Base-by-base conservation (phyloP, 2,113 vertebrate species). In the Prunella himalayana region DNA sequence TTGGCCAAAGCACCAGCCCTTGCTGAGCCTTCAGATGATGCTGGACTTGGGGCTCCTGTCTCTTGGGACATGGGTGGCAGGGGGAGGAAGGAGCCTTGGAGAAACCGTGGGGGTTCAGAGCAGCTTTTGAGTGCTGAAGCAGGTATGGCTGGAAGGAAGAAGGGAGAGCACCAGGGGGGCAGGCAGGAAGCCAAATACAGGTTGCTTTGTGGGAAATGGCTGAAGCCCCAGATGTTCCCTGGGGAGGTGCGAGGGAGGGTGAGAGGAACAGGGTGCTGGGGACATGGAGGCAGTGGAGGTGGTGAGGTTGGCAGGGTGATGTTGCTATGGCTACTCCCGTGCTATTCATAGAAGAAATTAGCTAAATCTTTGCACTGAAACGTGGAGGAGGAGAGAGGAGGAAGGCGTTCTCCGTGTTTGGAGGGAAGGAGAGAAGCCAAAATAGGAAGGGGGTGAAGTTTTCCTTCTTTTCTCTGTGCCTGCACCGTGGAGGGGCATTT, bases 311-410 rank as follows among this genome's bases (percentile, higher is more conserved):
- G 95, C 97, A 97, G 96, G 95, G 95, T 96, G 96, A 97, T 96
- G 97, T 97, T 97, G 97, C 97, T 95, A 97, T 97, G 97, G 97
- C 97, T 97, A 97, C 97, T 97, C 73, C 54, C 17, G 81, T 96
- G 91, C 96, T 97, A 94, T 97, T 97, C 95, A 96, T 97, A 95
- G 95, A 93, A 95, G 91, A 97, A 96, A 97, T 95, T 95, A 97
- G 97, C 87, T 97, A 89, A 97, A 97, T 97, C 97, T 96, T 97
- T 96, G 96, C 94, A 86, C 94, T 96, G 90, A 82, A 95, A 97
- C 92, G 95, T 96, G 97, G 97, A 96, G 97, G 97, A 95, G 96
- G 95, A 95, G 81, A 87, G 83, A 94, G 94, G 86, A 91, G 92
- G 86, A 95, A 94, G 92, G 90, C 72, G 2, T 94, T 94, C 95